Percentiles rank a stretch among this genome's conserved stretches.
Evolutionary conservation across 2,797 vertebrate genomes (phyloP).

Genomic region (Pangasius sanitwongsei): DNA sequence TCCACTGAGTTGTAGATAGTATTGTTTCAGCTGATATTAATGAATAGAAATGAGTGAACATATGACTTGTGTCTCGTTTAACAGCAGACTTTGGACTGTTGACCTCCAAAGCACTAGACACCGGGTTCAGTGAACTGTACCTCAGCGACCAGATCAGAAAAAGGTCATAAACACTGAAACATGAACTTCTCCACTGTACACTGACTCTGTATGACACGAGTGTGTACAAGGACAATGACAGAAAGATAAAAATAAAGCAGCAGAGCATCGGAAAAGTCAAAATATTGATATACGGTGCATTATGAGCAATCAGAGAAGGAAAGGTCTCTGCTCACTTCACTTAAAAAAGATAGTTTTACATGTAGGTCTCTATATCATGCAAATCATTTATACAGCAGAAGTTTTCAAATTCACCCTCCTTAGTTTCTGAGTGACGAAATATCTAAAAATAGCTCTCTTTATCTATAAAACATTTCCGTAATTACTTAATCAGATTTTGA

Average conservation of each 20-base stretch:
- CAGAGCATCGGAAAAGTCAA: not conserved
- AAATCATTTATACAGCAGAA: too few relatives aligned
- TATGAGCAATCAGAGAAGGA: not conserved
- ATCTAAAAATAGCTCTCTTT: not conserved
- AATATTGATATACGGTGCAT: not conserved
- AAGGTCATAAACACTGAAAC: conserved; percentile 12
- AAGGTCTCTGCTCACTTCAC: not conserved
- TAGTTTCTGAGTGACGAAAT: not conserved
- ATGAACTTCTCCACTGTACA: not conserved
- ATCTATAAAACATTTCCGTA: not conserved
- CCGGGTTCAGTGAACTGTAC: conserved; percentile 6
- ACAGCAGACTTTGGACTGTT: not conserved
- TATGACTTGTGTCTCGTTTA: not conserved
- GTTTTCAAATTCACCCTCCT: not conserved
- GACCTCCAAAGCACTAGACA: not conserved
- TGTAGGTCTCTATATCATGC: not conserved
- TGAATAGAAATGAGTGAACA: not conserved
- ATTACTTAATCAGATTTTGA: not conserved
- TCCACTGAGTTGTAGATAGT: not conserved
- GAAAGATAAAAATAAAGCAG: conserved; percentile 17
- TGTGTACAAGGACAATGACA: conserved; percentile 2
- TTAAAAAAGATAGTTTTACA: not conserved
- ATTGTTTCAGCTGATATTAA: not conserved
- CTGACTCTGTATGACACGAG: not conserved
- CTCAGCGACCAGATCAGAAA: not conserved